These are phyloP conservation scores for Listronotus oregonensis DNA, from an alignment of 1,140 invertebrate species.

Conservation along the genomic window DNA sequence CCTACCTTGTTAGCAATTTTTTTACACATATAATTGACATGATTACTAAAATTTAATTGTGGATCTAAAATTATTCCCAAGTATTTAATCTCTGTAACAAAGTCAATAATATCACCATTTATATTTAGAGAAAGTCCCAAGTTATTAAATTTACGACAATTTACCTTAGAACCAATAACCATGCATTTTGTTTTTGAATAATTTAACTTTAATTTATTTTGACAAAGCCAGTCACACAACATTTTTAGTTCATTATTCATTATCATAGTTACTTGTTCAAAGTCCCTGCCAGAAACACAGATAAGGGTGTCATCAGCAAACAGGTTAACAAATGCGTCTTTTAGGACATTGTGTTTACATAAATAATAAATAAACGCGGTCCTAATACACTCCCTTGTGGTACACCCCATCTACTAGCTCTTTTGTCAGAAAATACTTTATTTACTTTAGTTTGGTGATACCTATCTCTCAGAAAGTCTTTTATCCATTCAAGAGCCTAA, in stretches of 20 bases:
- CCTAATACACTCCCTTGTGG: slow-evolving; percentile 1
- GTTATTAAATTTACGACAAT: background rate
- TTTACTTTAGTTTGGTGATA: no score
- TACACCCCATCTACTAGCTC: slow-evolving; percentile 7
- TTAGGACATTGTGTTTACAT: background rate
- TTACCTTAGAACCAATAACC: slow-evolving; percentile 6
- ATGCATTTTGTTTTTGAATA: slow-evolving; percentile 4
- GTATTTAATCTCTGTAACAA: background rate
- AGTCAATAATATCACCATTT: no score
- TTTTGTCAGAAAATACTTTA: background rate
- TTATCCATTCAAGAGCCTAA: no score
- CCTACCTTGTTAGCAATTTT: background rate
- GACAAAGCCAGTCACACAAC: slow-evolving; percentile 5
- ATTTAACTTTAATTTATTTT: slow-evolving; percentile 17
- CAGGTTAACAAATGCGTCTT: slow-evolving; percentile 6
- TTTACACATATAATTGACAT: background rate
- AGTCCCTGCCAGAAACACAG: slow-evolving; percentile 3
- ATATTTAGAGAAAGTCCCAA: no score
- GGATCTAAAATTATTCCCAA: background rate
- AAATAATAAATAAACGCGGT: background rate
- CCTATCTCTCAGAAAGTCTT: no score
- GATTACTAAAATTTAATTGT: background rate
- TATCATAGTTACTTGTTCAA: background rate
- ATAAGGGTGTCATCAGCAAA: slow-evolving; percentile 16
- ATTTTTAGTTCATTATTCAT: slow-evolving; percentile 6